These are phyloP conservation scores for Drosophila pseudotalamancana DNA, from an alignment of 2,888 invertebrate genomes.

Conservation along the genomic window DNA sequence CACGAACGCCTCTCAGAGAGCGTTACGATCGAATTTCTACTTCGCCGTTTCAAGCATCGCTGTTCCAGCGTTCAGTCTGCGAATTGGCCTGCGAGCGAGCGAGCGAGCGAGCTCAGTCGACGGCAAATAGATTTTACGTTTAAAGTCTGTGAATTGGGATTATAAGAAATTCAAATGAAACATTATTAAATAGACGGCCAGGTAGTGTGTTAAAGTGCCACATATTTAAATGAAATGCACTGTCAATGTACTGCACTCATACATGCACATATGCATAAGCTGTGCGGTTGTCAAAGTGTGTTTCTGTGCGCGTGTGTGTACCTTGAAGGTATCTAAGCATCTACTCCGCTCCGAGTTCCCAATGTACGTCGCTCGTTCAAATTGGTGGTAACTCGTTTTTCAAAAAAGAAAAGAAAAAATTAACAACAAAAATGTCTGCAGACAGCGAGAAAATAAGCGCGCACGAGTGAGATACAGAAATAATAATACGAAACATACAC, in stretches of 20 bases:
- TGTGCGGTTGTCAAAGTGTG: neutral
- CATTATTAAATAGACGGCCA: constrained; percentile 12
- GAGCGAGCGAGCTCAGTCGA: constrained; percentile 40
- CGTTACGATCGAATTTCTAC: constrained; percentile 31
- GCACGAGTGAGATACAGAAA: constrained; percentile 44
- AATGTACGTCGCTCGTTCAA: constrained; percentile 48
- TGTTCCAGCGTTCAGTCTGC: constrained; percentile 58
- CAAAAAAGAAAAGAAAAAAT: constrained; percentile 39
- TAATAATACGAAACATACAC: constrained; percentile 33
- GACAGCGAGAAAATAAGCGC: constrained; percentile 49
- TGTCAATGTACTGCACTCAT: neutral
- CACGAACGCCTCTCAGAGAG: constrained; percentile 9
- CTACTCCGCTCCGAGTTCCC: constrained; percentile 48
- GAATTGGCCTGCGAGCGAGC: constrained; percentile 47
- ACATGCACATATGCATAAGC: neutral
- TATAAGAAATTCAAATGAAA: constrained; percentile 19
- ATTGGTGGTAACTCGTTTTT: constrained; percentile 78
- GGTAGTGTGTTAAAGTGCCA: neutral
- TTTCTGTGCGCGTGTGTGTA: constrained; percentile 52
- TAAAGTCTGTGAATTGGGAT: constrained; percentile 17
- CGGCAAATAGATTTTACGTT: neutral
- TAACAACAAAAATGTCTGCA: constrained; percentile 59
- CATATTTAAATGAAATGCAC: neutral
- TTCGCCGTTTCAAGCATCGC: constrained; percentile 19
- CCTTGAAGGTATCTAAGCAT: constrained; percentile 78